Conservation (phyloP, 2,888 invertebrate genomes). For the Rhopalosiphum nymphaeae region DNA sequence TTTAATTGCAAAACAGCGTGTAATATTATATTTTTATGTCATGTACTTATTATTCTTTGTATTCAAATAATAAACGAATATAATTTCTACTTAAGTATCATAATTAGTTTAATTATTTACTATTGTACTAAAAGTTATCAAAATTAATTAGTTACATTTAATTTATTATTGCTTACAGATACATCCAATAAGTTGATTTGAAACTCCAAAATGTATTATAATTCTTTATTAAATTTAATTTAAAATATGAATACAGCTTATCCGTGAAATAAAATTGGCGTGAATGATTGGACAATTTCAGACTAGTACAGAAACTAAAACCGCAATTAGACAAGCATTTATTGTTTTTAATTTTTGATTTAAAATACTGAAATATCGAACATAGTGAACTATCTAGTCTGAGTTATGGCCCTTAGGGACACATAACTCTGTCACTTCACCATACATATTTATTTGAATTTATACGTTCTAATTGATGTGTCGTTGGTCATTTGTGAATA, state of each 20-base stretch:
- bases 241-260: not conserved
- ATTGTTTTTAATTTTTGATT: not conserved
- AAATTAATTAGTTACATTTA: not conserved
- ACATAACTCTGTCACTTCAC: not conserved
- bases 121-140: not conserved
- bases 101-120: not conserved
- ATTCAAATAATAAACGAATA: not conserved
- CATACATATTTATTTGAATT: constrained; percentile 42
- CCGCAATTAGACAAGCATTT: not conserved
- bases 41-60: not conserved
- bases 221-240: not conserved
- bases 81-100: not conserved
- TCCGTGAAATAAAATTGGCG: not conserved
- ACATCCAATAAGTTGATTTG: not conserved
- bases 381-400: not conserved
- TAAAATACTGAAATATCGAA: not conserved
- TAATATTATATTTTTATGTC: not conserved
- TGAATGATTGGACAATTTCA: not conserved
- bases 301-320: not conserved
- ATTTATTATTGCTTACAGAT: not conserved
- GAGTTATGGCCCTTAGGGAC: not conserved
- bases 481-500: not conserved
- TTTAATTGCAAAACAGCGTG: no score
- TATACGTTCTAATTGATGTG: constrained; percentile 22
- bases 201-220: not conserved